Evolutionary conservation across 2,888 invertebrate species (phyloP).

Genomic region (Aspidapion aeneum): DNA sequence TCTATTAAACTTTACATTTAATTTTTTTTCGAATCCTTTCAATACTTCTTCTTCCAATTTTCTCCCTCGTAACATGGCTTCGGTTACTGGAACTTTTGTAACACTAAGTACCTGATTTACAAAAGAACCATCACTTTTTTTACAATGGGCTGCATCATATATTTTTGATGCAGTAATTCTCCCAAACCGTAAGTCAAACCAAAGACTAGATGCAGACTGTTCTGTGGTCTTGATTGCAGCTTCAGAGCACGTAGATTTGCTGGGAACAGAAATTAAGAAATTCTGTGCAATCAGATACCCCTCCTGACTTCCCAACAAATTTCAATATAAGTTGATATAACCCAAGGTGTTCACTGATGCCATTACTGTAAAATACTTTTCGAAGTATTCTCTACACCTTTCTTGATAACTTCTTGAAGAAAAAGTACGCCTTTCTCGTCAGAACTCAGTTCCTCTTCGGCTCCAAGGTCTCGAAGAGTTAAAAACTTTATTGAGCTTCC

Average conservation of each 20-base stretch:
- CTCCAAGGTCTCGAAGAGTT: conserved; percentile 15
- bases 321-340: conserved; percentile 13
- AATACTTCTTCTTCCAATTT: conserved; percentile 17
- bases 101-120: conserved; percentile 19
- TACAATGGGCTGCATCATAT: conserved; percentile 17
- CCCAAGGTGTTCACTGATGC: conserved; percentile 8
- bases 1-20: conserved; percentile 12
- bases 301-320: conserved; percentile 1
- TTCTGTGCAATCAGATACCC: conserved; percentile 4
- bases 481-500: conserved; percentile 19
- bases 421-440: conserved; percentile 16
- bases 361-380: no score
- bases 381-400: conserved; percentile 11
- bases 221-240: conserved; percentile 9
- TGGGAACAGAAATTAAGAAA: conserved; percentile 16
- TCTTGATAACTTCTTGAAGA: conserved; percentile 16
- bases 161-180: conserved; percentile 26
- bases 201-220: no score
- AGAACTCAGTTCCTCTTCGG: conserved; percentile 13
- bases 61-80: no score
- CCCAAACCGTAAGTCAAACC: conserved; percentile 12
- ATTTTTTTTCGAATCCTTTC: conserved; percentile 8
- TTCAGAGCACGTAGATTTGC: conserved; percentile 7
- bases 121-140: conserved; percentile 19
- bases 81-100: conserved; percentile 14